phyloP scores from a whole-genome alignment of 2,113 vertebrate species.

The Aspidoscelis tigris region DNA sequence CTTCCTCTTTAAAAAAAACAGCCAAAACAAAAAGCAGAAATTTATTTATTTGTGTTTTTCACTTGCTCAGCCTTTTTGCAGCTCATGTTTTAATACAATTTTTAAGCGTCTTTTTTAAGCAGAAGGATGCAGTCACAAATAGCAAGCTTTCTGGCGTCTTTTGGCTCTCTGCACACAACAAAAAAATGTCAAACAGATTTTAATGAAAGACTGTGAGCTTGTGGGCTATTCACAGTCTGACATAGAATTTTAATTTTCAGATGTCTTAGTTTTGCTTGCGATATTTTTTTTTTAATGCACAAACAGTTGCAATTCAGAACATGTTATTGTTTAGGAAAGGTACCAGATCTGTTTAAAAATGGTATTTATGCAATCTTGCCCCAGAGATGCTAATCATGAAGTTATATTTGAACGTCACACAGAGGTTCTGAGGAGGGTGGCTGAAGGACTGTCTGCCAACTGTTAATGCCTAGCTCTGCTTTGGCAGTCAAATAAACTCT shows the following conservation, averaged over 20 bases:
- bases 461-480: slow-evolving; percentile 30
- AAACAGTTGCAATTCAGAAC: slow-evolving; percentile 51
- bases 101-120: slow-evolving; percentile 70
- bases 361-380: slow-evolving; percentile 11
- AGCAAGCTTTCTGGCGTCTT: slow-evolving; percentile 77
- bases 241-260: slow-evolving; percentile 78
- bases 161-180: slow-evolving; percentile 77
- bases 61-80: slow-evolving; percentile 56
- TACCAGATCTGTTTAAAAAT: neutral
- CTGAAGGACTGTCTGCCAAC: slow-evolving; percentile 27
- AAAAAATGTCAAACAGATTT: slow-evolving; percentile 81
- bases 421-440: slow-evolving; percentile 46
- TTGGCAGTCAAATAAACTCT: slow-evolving; percentile 59
- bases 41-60: slow-evolving; percentile 40
- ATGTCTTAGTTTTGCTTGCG: slow-evolving; percentile 71
- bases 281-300: slow-evolving; percentile 60
- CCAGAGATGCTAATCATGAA: slow-evolving; percentile 17
- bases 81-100: slow-evolving; percentile 66
- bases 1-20: slow-evolving; percentile 6
- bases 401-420: slow-evolving; percentile 16
- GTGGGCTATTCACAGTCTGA: slow-evolving; percentile 76
- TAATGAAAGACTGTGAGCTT: slow-evolving; percentile 79
- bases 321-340: slow-evolving; percentile 42
- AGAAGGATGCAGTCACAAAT: slow-evolving; percentile 78
- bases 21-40: slow-evolving; percentile 15